Percentiles rank a stretch among this genome's conserved stretches.
Evolutionary conservation across 1,140 invertebrate genomes (phyloP).

Genomic region (Trissolcus basalis): DNA sequence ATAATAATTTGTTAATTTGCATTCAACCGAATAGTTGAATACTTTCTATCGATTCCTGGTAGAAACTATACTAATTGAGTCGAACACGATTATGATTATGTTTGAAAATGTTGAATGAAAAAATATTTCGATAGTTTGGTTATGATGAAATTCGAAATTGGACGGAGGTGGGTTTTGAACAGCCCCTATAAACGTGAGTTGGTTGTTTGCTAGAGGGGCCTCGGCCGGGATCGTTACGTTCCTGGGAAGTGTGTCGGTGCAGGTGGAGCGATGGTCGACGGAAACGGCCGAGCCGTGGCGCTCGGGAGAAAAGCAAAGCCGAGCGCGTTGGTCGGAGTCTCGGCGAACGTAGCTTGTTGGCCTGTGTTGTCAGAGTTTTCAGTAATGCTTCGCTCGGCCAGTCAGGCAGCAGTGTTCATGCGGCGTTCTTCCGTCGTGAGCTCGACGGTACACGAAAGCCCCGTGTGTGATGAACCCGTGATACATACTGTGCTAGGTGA

Average conservation of each 20-base stretch:
- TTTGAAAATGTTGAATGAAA: too few relatives aligned
- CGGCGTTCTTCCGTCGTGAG: constrained; percentile 19
- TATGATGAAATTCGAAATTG: not conserved
- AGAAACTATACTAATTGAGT: too few relatives aligned
- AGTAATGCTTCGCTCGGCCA: constrained; percentile 75
- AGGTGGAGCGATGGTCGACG: constrained; percentile 62
- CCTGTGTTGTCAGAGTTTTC: constrained; percentile 73
- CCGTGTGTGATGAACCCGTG: constrained; percentile 65
- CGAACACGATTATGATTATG: too few relatives aligned
- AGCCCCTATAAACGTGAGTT: too few relatives aligned
- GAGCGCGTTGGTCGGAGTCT: constrained; percentile 24
- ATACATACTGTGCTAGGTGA: constrained; percentile 50
- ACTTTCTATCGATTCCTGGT: too few relatives aligned
- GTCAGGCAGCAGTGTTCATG: constrained; percentile 58
- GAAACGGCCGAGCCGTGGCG: constrained; percentile 62
- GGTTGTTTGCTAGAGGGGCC: not conserved
- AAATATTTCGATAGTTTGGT: too few relatives aligned
- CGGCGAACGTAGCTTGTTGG: constrained; percentile 57
- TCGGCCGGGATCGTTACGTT: constrained; percentile 30
- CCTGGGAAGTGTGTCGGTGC: constrained; percentile 55
- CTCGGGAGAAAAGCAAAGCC: constrained; percentile 66
- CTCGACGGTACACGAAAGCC: constrained; percentile 63
- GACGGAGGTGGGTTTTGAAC: not conserved
- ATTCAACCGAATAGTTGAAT: too few relatives aligned
- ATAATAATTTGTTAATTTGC: too few relatives aligned